Base-by-base conservation (phyloP, 2,888 invertebrate species). In the Cheilosia scutellata region DNA sequence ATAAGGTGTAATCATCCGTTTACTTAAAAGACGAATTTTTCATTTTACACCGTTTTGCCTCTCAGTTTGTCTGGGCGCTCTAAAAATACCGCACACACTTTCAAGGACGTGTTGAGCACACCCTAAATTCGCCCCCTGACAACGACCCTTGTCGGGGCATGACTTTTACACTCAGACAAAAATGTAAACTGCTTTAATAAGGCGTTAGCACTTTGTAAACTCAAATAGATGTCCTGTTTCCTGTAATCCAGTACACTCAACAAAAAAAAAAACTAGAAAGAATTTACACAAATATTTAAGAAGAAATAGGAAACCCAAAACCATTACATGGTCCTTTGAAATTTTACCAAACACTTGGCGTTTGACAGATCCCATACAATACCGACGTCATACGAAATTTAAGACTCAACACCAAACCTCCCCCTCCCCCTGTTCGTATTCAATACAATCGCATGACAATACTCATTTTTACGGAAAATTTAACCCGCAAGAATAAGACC, bases 391-490 rank as follows among this genome's bases (percentile, higher is more conserved):
- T 72, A 40, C 51, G 42, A 62, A 72, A 62, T 62, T 53, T 51
- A 5, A 16, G 5, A 42, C 7, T 7, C 42, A 9, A 42, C 5
- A 5, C 11, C 11, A 40, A 29, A 0, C 11, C 7, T 0, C 13
- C 7, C 4, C 6, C n/a, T 13, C 16, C 6, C n/a, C 20, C 16
- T 13, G 20, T 16, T 40, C 37, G 25, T 27, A 42, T 42, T n/a
- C 33, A 37, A 55, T 33, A 55, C 55, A 65, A 66, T 65, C 49
- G 40, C 44, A 65, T 66, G 58, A 49, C 57, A 66, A 75, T 66
- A 66, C 49, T 37, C 29, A 49, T 49, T 75, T 66, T 66, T 66
- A 57, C 40, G 40, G 65, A 40, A 58, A 66, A 66, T 66, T 75
- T 58, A 75, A 75, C 74, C 74, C 74, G 47, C 40, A 57, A 58